Percentiles rank a stretch among this genome's conserved stretches.
phyloP scores from a whole-genome alignment of 2,888 invertebrate species.

The Epiblema foenella region DNA sequence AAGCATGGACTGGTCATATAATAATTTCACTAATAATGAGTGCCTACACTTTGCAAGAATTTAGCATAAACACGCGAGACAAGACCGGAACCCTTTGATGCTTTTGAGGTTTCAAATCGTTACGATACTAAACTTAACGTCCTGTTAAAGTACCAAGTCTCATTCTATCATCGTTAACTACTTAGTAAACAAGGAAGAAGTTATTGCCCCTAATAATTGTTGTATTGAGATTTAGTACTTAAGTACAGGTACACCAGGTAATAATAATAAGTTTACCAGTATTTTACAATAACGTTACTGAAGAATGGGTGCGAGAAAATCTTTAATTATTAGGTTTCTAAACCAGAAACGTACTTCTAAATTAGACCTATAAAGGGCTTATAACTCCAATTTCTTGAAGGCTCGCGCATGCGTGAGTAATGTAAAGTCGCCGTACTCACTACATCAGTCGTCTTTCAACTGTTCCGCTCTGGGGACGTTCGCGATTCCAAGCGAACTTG shows the following conservation, averaged over 20 bases:
- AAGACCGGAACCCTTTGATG: constrained; percentile 12
- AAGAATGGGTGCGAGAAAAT: background rate
- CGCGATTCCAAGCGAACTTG: constrained; percentile 18
- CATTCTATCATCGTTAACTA: constrained; percentile 14
- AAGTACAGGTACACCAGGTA: background rate
- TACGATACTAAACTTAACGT: constrained; percentile 12
- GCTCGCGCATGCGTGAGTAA: constrained; percentile 37
- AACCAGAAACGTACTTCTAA: background rate
- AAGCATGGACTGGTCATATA: background rate
- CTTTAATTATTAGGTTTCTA: background rate
- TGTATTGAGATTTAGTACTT: background rate
- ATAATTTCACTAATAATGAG: background rate
- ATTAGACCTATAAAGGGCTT: constrained; percentile 15
- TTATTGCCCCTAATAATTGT: constrained; percentile 6
- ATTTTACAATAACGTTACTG: background rate
- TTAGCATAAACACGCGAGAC: constrained; percentile 5
- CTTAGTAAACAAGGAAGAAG: constrained; percentile 15
- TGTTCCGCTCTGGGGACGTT: constrained; percentile 29
- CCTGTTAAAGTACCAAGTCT: constrained; percentile 1
- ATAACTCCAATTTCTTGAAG: constrained; percentile 11
- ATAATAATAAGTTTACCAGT: background rate
- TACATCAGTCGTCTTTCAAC: constrained; percentile 39
- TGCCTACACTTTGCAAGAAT: background rate
- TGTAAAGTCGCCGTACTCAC: constrained; percentile 27
- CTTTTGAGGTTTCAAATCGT: background rate